A percentile compares a stretch with the other conserved stretches of the same genome.
Evolutionary conservation across 1,140 invertebrate species (phyloP).

Genomic region (Listronotus bonariensis): DNA sequence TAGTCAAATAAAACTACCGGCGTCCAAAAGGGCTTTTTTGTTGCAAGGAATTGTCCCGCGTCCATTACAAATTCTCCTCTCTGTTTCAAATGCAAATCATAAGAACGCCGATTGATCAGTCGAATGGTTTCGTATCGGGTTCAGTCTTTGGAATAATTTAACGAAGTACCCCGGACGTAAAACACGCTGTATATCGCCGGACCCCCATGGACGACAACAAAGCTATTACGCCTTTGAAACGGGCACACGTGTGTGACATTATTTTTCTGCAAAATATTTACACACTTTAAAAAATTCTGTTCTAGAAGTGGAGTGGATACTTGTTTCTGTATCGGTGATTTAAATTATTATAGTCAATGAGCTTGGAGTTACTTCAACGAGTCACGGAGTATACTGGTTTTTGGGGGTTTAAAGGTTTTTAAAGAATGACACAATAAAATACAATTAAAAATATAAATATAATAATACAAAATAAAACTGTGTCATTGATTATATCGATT

Average conservation of each 20-base stretch:
- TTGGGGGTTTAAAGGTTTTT: no score
- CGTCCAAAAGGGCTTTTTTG: conserved; percentile 7
- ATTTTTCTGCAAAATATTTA: no score
- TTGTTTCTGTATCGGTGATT: no score
- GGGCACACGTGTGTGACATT: background rate
- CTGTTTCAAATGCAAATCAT: conserved; percentile 29
- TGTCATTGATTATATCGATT: no score
- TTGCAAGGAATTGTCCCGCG: conserved; percentile 11
- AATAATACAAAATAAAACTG: no score
- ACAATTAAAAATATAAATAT: no score
- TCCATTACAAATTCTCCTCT: conserved; percentile 19
- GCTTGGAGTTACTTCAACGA: no score
- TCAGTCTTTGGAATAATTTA: conserved; percentile 36
- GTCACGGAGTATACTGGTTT: no score
- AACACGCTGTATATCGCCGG: conserved; percentile 20
- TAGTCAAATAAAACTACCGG: background rate
- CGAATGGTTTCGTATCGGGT: conserved; percentile 26
- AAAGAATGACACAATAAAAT: no score
- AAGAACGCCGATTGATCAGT: conserved; percentile 25
- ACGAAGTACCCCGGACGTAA: conserved; percentile 18
- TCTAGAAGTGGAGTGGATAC: no score
- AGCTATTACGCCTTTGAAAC: conserved; percentile 4
- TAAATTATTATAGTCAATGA: no score
- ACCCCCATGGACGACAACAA: conserved; percentile 13
- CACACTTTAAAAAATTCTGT: no score